phyloP scores from a whole-genome alignment of 2,113 vertebrate species.

The Candoia aspera region DNA sequence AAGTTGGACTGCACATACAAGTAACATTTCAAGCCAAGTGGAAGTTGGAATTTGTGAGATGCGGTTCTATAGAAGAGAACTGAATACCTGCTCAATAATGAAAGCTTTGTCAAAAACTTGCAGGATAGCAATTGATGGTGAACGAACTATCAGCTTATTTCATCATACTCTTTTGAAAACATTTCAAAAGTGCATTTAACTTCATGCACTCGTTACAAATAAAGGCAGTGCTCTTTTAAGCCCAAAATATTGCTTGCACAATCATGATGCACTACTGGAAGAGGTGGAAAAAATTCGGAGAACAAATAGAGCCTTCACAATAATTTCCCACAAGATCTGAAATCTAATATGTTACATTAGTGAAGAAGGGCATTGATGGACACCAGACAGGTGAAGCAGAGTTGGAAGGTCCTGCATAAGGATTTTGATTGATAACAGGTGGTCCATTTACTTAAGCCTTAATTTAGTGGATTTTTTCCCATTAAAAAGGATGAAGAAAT shows the following conservation, averaged over 20 bases:
- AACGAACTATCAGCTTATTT: neutral
- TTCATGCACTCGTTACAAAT: neutral
- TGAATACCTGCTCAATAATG: neutral
- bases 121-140: neutral
- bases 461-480: neutral
- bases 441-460: neutral
- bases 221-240: conserved; percentile 19
- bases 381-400: neutral
- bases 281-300: neutral
- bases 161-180: conserved; percentile 21
- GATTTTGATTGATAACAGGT: neutral
- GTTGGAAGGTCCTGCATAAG: neutral
- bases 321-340: neutral
- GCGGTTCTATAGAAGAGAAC: conserved; percentile 19
- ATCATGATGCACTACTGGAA: neutral
- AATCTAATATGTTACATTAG: neutral
- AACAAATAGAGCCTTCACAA: neutral
- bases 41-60: conserved; percentile 5
- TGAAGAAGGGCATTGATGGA: too few relatives aligned
- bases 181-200: neutral
- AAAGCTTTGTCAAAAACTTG: conserved; percentile 20
- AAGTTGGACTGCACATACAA: neutral
- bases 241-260: neutral
- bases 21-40: conserved; percentile 1
- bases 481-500: neutral